These are phyloP conservation scores for Alauda arvensis DNA, from an alignment of 2,797 vertebrate genomes.

Conservation along the genomic window DNA sequence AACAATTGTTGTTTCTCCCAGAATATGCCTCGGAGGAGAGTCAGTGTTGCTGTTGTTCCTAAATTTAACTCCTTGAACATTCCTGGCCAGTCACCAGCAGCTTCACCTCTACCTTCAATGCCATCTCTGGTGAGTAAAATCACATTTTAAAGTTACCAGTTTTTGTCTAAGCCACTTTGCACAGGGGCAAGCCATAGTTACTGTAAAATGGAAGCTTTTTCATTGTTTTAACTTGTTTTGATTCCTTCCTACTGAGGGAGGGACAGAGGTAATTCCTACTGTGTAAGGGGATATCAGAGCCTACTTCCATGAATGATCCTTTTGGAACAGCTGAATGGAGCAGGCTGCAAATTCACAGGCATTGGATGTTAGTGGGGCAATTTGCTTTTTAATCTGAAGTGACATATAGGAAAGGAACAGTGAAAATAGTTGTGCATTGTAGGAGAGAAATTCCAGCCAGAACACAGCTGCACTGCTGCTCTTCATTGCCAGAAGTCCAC, in stretches of 20 bases:
- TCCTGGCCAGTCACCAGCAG: slow-evolving; percentile 82
- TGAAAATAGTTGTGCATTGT: not conserved
- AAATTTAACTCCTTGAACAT: slow-evolving; percentile 95
- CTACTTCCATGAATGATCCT: not conserved
- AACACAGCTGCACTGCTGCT: not conserved
- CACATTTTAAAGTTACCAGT: not conserved
- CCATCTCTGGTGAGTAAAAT: slow-evolving; percentile 78
- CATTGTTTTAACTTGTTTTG: not conserved
- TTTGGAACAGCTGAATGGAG: not conserved
- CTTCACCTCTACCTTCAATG: slow-evolving; percentile 73
- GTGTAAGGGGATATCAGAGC: not conserved
- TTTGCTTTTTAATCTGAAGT: not conserved
- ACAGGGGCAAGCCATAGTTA: not conserved
- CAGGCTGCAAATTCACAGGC: not conserved
- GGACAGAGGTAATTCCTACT: not conserved
- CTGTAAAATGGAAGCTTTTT: not conserved
- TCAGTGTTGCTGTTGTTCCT: slow-evolving; percentile 96
- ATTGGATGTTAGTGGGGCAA: not conserved
- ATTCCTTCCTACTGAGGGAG: not conserved
- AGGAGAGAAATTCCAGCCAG: not conserved
- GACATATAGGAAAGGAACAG: not conserved
- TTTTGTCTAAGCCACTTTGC: not conserved
- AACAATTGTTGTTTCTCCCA: slow-evolving; percentile 50
- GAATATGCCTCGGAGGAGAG: slow-evolving; percentile 93
- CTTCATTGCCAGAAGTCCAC: not conserved